Conservation (phyloP, 2,113 vertebrate genomes). For the Herpailurus yagouaroundi region DNA sequence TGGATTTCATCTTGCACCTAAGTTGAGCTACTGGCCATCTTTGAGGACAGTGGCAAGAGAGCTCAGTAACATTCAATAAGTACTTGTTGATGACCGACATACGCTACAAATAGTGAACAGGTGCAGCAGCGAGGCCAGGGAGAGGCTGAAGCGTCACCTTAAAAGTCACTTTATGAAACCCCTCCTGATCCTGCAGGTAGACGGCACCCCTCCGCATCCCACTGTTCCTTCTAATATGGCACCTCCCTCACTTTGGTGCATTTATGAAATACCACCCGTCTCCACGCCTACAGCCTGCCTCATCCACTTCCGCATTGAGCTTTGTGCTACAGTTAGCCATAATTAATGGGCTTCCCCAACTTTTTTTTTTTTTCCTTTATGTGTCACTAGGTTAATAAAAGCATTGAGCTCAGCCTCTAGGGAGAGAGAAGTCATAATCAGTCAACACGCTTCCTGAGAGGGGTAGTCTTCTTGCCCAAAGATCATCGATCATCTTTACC, state of each 20-base stretch:
- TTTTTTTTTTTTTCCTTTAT: neutral
- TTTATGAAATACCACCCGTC: neutral
- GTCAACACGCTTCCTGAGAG: neutral
- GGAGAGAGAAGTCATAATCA: neutral
- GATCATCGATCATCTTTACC: neutral
- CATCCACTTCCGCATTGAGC: neutral
- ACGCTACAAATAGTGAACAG: neutral
- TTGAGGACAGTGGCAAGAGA: neutral
- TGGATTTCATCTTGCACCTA: neutral
- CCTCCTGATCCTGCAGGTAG: neutral
- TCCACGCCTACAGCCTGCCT: neutral
- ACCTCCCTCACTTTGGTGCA: too few relatives aligned
- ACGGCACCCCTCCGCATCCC: accelerated
- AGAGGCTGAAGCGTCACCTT: neutral
- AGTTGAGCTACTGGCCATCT: neutral
- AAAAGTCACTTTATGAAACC: neutral
- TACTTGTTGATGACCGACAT: neutral
- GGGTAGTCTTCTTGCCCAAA: neutral
- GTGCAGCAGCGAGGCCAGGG: neutral
- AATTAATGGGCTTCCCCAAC: neutral
- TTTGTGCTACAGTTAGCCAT: neutral
- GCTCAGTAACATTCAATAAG: neutral
- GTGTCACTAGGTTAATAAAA: neutral
- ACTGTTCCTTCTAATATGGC: neutral
- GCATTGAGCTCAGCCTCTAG: neutral